Evolutionary conservation across 2,797 vertebrate genomes (phyloP).

Genomic region (Urophycis tenuis): DNA sequence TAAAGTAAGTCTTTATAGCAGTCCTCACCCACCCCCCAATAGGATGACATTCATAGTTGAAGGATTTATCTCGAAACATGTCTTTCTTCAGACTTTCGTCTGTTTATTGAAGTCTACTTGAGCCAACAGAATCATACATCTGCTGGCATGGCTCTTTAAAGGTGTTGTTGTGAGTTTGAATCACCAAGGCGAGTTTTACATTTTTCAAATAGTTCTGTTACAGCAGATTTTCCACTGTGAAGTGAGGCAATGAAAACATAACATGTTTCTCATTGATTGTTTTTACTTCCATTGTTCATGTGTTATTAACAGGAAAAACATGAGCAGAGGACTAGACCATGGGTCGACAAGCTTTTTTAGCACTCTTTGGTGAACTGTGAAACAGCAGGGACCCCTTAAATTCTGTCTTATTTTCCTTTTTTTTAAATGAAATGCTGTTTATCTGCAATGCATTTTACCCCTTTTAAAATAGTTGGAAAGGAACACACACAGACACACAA

Average conservation of each 20-base stretch:
- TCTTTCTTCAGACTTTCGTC: conserved; percentile 15
- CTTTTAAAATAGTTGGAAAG: neutral
- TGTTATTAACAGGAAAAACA: neutral
- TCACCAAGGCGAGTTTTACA: neutral
- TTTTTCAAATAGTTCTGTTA: neutral
- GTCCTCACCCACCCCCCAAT: conserved; percentile 32
- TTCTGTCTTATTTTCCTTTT: neutral
- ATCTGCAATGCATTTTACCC: too few species aligned
- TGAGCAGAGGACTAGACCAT: neutral
- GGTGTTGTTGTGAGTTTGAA: conserved; percentile 4
- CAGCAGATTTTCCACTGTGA: neutral
- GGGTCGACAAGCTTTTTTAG: neutral
- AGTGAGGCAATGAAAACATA: neutral
- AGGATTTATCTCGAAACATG: conserved; percentile 33
- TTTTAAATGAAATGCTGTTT: neutral
- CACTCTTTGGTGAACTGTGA: neutral
- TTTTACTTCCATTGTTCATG: neutral
- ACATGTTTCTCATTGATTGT: conserved; percentile 5
- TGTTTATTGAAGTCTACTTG: conserved; percentile 37
- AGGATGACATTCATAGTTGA: conserved; percentile 49
- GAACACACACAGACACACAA: neutral
- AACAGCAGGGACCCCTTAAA: neutral
- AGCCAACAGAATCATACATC: conserved; percentile 14
- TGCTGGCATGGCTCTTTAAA: neutral
- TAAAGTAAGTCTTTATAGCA: conserved; percentile 36